Base-by-base conservation (phyloP, 2,888 invertebrate genomes). In the Drosophila pseudotalamancana region DNA sequence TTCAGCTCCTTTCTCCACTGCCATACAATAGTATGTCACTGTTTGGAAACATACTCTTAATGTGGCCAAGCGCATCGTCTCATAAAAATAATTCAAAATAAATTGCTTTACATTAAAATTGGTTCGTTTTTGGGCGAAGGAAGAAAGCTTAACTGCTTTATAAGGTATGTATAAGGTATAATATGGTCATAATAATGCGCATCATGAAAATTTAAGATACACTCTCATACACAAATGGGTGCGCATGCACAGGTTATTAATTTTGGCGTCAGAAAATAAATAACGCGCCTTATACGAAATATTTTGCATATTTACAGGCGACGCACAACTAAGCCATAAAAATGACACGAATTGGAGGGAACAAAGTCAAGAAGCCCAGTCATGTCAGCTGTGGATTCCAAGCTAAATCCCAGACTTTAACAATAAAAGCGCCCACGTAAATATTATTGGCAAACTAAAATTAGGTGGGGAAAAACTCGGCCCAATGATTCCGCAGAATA, bases 81-180 rank as follows among this genome's bases (percentile, higher is more conserved):
- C 90, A 90, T 91, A 91, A 91, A 90, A 91, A 90, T 90, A 90
- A 90, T 90, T 90, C 90, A 91, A 90, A 91, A 90, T 90, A 90
- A 90, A 91, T 90, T 91, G 90, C 90, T 87, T 85, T 83, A 77
- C 90, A 90, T 90, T 90, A 89, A 89, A 89, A 89, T 89, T 89
- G 85, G 72, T 73, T 39, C n/a, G 46, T 39, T 37, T 69, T 59
- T 51, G 48, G 35, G 46, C 19, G 37, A 50, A 59, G 55, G 54
- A 48, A 59, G 59, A 56, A 55, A 37, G 12, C 49, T 60, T 72
- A 85, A 87, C 64, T 68, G 79, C 75, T 84, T 77, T 78, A 79
- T 80, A 84, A 89, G 90, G 89, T 87, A 34, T 25, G 62, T 62
- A 27, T 35, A 62, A 62, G 63, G 88, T 80, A 90, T 91, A 90